Base-by-base conservation (phyloP, 2,797 vertebrate species). In the Steatocranus sp. region DNA sequence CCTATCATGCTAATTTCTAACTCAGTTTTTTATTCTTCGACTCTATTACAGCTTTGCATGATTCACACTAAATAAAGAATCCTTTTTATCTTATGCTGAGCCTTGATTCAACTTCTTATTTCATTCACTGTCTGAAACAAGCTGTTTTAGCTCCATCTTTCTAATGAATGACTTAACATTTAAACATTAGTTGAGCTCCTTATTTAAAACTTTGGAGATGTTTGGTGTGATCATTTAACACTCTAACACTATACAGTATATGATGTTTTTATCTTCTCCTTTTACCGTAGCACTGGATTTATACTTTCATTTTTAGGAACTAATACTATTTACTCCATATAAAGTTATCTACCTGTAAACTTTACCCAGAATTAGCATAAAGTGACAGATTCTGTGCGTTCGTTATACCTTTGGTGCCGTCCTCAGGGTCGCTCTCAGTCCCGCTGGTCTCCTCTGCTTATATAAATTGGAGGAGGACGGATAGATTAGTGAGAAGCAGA, bases 371-470 rank as follows among this genome's bases (percentile, higher is more conserved):
- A 10, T 27, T 11, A 41, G 11, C 3, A 23, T 56, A 25, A 76
- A 34, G 61, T 8, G 12, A 75, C 34, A 51, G 25, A 36, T 63
- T 15, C 58, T 32, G 2, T 70, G 30, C 4, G 2, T 4, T 5
- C n/a, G 6, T 30, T 66, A 68, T 95, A 99, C 98, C 97, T 97
- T 97, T 97, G 82, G 94, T 93, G 92, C 94, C 93, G 91, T 98
- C 97, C 88, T 99, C 99, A 0, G 96, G 96, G 90, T 99, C 98
- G 41, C 98, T 99, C 92, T 99, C 98, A 23, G 98, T 98, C 87
- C 98, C 98, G 77, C 97, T 98, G 90, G 96, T 96, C 95, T 99
- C 99, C 91, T 98, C 99, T 99, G 96, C 94, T 63, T 74, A 89
- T 27, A 82, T 34, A 95, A 89, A 84, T 70, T 36, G 93, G 83